These are phyloP conservation scores for Drosophila ohnishii DNA, from an alignment of 1,140 invertebrate genomes.

Conservation along the genomic window DNA sequence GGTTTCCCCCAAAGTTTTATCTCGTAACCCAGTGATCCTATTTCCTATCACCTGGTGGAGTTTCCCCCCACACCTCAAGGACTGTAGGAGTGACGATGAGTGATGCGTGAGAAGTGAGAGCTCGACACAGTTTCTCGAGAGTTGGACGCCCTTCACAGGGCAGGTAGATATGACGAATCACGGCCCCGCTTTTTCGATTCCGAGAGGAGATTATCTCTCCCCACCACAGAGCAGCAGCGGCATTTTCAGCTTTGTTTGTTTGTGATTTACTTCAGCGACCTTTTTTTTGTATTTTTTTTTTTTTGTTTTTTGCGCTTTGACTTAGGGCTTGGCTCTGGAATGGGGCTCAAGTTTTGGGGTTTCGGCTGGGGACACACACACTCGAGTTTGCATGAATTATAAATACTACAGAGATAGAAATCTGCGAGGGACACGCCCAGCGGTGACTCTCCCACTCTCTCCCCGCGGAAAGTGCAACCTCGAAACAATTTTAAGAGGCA, in stretches of 20 bases:
- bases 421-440: constrained; percentile 45
- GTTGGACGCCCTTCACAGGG: constrained; percentile 12
- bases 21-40: not conserved
- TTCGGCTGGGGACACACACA: constrained; percentile 5
- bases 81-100: not conserved
- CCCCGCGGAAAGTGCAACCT: constrained; percentile 28
- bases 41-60: not conserved
- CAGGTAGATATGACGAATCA: constrained; percentile 44
- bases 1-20: not conserved
- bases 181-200: constrained; percentile 23
- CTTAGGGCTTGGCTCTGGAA: constrained; percentile 32
- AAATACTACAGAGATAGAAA: constrained; percentile 77
- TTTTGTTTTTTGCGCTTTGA: constrained; percentile 13
- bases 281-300: constrained; percentile 38
- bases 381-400: constrained; percentile 51
- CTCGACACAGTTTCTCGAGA: constrained; percentile 34
- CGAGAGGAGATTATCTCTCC: constrained; percentile 62
- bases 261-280: constrained; percentile 60
- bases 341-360: constrained; percentile 5
- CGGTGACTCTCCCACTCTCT: constrained; percentile 7
- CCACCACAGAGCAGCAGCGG: constrained; percentile 30
- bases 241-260: constrained; percentile 57
- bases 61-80: not conserved
- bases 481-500: constrained; percentile 12
- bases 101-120: constrained; percentile 10